These are phyloP conservation scores for Polypterus bichir DNA, from an alignment of 2,113 vertebrate genomes.

Conservation along the genomic window DNA sequence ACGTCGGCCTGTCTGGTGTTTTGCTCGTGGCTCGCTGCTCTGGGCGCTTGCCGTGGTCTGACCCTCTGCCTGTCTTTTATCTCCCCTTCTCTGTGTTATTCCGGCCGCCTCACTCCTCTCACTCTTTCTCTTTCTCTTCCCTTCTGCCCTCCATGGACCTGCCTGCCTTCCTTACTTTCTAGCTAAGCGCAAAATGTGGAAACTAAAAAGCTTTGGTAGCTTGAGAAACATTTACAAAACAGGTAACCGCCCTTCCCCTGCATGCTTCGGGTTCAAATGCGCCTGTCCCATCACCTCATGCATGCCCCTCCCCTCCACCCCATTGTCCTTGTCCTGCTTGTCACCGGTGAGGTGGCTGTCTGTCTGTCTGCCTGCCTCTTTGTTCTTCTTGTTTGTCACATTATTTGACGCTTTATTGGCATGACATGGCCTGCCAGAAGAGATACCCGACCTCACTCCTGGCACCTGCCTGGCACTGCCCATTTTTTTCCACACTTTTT, in stretches of 20 bases:
- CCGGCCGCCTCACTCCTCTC: constrained; percentile 28
- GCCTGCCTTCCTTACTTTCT: constrained; percentile 52
- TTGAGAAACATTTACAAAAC: constrained; percentile 99
- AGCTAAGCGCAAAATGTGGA: constrained; percentile 99
- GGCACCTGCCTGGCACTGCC: too few relatives aligned
- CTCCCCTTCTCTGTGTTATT: constrained; percentile 27
- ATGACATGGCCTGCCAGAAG: too few relatives aligned
- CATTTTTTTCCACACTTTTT: too few relatives aligned
- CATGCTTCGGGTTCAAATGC: constrained; percentile 9
- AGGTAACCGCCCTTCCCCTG: constrained; percentile 60
- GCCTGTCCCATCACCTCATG: not conserved
- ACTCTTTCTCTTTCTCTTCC: constrained; percentile 34
- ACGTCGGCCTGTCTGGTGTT: not conserved
- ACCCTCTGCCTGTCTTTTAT: constrained; percentile 12
- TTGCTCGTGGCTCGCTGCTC: not conserved
- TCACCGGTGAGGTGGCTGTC: not conserved
- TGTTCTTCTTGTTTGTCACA: not conserved
- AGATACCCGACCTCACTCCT: too few relatives aligned
- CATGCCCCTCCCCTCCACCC: not conserved
- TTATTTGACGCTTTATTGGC: too few relatives aligned
- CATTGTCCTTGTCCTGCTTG: not conserved
- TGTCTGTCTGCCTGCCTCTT: not conserved
- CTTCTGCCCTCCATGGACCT: constrained; percentile 22
- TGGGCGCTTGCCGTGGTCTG: constrained; percentile 14
- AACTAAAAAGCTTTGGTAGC: constrained; percentile 99